phyloP scores from a whole-genome alignment of 2,113 vertebrate genomes.

The Corythornis cristatus region DNA sequence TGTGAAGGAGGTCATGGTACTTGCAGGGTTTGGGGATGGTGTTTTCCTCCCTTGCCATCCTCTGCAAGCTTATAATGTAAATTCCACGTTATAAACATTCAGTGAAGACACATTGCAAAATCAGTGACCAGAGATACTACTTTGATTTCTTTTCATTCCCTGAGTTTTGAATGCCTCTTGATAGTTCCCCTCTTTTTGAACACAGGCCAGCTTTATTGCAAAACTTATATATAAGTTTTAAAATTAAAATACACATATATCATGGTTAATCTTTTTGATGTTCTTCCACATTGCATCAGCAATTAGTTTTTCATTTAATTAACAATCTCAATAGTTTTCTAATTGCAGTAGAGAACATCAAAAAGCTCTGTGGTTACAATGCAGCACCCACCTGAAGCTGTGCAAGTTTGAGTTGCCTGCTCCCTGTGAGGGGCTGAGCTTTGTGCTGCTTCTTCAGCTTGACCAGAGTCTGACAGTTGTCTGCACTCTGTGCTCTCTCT shows the following conservation, averaged over 20 bases:
- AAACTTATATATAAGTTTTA: neutral
- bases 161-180: neutral
- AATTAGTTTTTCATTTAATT: slow-evolving; percentile 40
- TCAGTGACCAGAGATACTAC: neutral
- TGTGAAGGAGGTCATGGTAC: neutral
- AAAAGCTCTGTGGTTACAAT: neutral
- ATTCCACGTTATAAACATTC: neutral
- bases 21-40: neutral
- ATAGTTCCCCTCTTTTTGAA: neutral
- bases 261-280: neutral
- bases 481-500: neutral
- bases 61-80: neutral
- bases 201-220: neutral
- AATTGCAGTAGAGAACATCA: slow-evolving; percentile 20
- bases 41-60: neutral
- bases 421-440: neutral
- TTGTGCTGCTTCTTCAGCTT: neutral
- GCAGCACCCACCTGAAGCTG: neutral
- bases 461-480: neutral
- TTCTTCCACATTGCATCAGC: slow-evolving; percentile 30
- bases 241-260: slow-evolving; percentile 5
- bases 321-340: neutral
- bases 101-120: neutral
- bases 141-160: neutral
- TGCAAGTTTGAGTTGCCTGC: neutral